Evolutionary conservation across 1,140 invertebrate species (phyloP).

Genomic region (Dufourea novaeangliae): DNA sequence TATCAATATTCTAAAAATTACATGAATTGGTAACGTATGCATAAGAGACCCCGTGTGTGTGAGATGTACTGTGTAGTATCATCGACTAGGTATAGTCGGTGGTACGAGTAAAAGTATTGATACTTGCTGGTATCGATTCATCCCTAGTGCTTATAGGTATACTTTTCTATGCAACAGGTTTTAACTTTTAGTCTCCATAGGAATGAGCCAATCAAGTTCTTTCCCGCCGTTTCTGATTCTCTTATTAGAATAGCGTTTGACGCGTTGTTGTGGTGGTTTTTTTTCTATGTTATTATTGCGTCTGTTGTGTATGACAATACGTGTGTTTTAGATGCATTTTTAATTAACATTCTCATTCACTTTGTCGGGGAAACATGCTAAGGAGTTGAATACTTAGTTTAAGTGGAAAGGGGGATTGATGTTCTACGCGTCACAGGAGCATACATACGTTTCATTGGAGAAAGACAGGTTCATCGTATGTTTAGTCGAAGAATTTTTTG

Average conservation of each 20-base stretch:
- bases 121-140: no score
- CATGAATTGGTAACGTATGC: no score
- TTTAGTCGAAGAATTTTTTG: background rate
- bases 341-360: background rate
- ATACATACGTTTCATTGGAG: background rate
- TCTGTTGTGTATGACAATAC: background rate
- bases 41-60: no score
- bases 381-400: background rate
- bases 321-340: background rate
- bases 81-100: no score
- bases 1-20: no score
- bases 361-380: background rate
- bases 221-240: slow-evolving; percentile 23
- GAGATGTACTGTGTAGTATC: no score
- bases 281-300: background rate
- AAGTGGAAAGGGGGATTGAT: background rate
- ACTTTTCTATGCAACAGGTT: slow-evolving; percentile 3
- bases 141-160: no score
- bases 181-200: background rate
- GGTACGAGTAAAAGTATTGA: no score
- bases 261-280: slow-evolving; percentile 8
- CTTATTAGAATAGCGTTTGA: slow-evolving; percentile 3
- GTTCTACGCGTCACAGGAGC: background rate
- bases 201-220: slow-evolving; percentile 7
- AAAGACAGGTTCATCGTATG: background rate